A percentile compares a stretch with the other conserved stretches of the same genome.
These are phyloP conservation scores for Triops cancriformis DNA, from an alignment of 1,140 invertebrate species.

Conservation along the genomic window DNA sequence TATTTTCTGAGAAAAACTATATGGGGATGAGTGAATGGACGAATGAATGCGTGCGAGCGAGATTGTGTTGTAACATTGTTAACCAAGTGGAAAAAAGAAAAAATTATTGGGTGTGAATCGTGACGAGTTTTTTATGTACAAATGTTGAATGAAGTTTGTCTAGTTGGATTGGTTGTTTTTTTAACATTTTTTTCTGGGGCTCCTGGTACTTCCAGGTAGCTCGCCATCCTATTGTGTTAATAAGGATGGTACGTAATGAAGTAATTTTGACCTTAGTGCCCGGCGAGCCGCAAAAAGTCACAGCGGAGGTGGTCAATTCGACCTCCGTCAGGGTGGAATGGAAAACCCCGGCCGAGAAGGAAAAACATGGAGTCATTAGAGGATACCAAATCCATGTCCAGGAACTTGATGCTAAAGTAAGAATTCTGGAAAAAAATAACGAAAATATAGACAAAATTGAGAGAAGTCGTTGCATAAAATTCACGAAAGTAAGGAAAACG, in stretches of 20 bases:
- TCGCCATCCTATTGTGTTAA: neutral
- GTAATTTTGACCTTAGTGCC: constrained; percentile 64
- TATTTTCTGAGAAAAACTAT: neutral
- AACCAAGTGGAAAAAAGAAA: neutral
- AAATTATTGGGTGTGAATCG: constrained; percentile 18
- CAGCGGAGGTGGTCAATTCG: constrained; percentile 77
- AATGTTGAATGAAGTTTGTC: constrained; percentile 30
- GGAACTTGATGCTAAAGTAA: constrained; percentile 75
- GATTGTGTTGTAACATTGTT: neutral
- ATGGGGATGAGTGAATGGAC: constrained; percentile 24
- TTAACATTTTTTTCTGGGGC: no score
- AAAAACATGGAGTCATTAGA: constrained; percentile 90
- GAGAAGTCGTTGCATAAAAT: no score
- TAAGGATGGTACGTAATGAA: neutral
- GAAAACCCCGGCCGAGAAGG: constrained; percentile 79
- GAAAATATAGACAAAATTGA: no score
- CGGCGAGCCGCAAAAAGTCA: constrained; percentile 85
- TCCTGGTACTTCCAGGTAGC: no score
- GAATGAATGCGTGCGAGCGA: constrained; percentile 27
- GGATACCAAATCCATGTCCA: constrained; percentile 94
- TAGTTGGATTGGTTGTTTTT: neutral
- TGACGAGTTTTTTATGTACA: constrained; percentile 34
- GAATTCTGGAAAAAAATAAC: constrained; percentile 21
- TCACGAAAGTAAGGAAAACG: no score
- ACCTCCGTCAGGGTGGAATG: constrained; percentile 84